A percentile compares a stretch with the other conserved stretches of the same genome.
Evolutionary conservation across 2,888 invertebrate species (phyloP).

Genomic region (Ophioninae sp.): DNA sequence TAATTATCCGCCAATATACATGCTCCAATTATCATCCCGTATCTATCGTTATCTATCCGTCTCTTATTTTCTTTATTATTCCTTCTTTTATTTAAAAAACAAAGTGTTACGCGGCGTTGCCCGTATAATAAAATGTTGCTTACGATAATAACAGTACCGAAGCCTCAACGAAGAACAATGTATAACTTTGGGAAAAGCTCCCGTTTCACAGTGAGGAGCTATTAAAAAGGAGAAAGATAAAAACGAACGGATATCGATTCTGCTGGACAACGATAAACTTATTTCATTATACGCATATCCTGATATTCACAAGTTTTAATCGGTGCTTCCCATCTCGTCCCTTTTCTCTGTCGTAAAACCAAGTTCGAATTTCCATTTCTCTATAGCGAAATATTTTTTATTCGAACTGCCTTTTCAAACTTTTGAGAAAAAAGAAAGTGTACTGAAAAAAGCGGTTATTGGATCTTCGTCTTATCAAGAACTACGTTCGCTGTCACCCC

Average conservation of each 20-base stretch:
- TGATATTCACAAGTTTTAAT: background rate
- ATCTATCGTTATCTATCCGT: slow-evolving; percentile 67
- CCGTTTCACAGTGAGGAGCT: slow-evolving; percentile 34
- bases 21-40: slow-evolving; percentile 69
- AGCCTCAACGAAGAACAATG: slow-evolving; percentile 56
- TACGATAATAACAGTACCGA: slow-evolving; percentile 54
- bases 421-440: background rate
- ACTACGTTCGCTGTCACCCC: background rate
- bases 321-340: background rate
- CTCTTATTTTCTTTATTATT: slow-evolving; percentile 24
- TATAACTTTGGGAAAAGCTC: slow-evolving; percentile 44
- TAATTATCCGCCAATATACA: slow-evolving; percentile 72
- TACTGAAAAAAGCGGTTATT: background rate
- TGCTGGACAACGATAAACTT: slow-evolving; percentile 28
- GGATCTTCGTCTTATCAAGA: background rate
- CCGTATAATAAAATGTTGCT: slow-evolving; percentile 44
- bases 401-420: background rate
- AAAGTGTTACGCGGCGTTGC: slow-evolving; percentile 50
- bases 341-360: background rate
- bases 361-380: background rate
- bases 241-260: slow-evolving; percentile 47
- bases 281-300: background rate
- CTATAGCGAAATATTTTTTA: background rate
- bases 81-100: slow-evolving; percentile 44
- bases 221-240: slow-evolving; percentile 44